Evolutionary conservation across 2,888 invertebrate genomes (phyloP), one percentile per base, ranked within the genome.

Genomic region (Chymomyza procnemis): DNA sequence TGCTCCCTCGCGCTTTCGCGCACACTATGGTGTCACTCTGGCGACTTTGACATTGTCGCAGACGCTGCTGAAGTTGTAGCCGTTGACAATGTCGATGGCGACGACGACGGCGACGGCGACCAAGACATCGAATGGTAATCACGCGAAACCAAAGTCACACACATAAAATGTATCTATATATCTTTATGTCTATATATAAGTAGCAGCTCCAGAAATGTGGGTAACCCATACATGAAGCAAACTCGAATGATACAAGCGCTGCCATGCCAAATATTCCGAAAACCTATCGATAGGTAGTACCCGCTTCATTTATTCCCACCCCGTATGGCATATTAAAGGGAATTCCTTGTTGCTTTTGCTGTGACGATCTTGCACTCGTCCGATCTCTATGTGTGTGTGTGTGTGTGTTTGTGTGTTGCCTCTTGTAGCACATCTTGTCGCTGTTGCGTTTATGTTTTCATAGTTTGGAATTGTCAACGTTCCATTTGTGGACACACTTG

Each of bases 401-500:
- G 9, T 34, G 5, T 34, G 1, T 41, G 34, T 41, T n/a, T n/a
- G n/a, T n/a, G n/a, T n/a, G n/a, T n/a, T n/a, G 34, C 9, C 34
- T 41, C 34, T 50, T 50, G 50, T 16, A 5, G 52, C 19, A 18
- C 5, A 18, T 52, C 18, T 52, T 14, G 16, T 19, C 19, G 52
- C 19, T 52, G 52, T 52, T 52, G n/a, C n/a, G n/a, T 14, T 52
- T 52, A 19, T 73, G 67, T 76, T 81, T 79, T 59, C 58, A 8
- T 59, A 41, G 41, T 52, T 66, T 56, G 64, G 34, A 9, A 41
- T 70, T 79, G 71, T 71, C 77, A 76, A 67, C 74, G 75, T 82
- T 84, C 80, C 86, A 83, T 87, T 87, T 83, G 83, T 83, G 87
- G 86, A 87, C 87, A 87, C 83, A 83, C 83, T 83, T 83, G 83